Conservation (phyloP, 2,797 vertebrate genomes). For the Tokudaia muenninki region DNA sequence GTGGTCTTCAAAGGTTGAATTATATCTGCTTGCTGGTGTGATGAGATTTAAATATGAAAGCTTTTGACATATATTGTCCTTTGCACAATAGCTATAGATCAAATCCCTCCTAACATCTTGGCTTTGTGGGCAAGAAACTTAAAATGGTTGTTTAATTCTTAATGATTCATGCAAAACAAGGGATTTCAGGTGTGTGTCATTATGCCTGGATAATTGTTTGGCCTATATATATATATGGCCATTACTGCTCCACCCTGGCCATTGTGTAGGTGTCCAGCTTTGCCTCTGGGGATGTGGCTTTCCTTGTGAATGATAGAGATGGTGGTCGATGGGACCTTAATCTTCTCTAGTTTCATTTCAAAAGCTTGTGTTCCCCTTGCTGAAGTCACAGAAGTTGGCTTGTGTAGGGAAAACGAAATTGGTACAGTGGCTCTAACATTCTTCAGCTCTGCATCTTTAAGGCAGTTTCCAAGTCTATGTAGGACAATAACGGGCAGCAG, state of each 20-base stretch:
- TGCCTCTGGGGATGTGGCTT: background rate
- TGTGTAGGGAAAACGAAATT: background rate
- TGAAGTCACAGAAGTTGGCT: background rate
- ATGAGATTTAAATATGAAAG: background rate
- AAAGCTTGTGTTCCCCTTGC: background rate
- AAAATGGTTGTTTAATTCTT: conserved; percentile 2
- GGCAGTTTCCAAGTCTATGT: background rate
- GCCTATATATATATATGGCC: too few relatives aligned
- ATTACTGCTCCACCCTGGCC: background rate
- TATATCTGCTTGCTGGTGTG: background rate
- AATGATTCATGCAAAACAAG: background rate
- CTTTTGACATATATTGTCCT: background rate
- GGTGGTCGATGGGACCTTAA: background rate
- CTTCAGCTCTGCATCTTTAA: background rate
- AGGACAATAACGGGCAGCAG: background rate
- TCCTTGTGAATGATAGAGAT: conserved; percentile 15
- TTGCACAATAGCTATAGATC: background rate
- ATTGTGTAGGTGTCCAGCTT: background rate
- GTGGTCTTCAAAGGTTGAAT: background rate
- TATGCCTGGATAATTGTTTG: background rate
- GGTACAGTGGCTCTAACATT: background rate
- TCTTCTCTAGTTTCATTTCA: conserved; percentile 18
- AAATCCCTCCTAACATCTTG: background rate
- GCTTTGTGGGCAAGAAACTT: background rate
- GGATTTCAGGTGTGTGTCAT: background rate